phyloP scores from a whole-genome alignment of 2,113 vertebrate species.

The Pseudorectes ferrugineus region DNA sequence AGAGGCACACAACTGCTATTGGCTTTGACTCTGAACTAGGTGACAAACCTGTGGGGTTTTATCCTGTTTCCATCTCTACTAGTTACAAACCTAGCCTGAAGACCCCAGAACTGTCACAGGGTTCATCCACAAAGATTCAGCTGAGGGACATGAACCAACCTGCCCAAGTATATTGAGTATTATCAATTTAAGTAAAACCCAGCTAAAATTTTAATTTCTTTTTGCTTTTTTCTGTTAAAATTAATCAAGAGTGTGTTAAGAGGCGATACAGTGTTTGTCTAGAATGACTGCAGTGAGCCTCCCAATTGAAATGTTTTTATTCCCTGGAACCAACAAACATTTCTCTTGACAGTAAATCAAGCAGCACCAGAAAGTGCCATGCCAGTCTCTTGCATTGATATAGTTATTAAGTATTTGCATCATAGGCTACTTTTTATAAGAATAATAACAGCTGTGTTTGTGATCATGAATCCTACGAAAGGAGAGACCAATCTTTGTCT shows the following conservation, averaged over 20 bases:
- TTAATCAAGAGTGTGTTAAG: background rate
- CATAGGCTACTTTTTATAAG: background rate
- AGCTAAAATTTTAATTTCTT: background rate
- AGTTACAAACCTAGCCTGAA: background rate
- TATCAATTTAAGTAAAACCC: background rate
- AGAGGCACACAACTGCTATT: background rate
- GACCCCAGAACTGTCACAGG: background rate
- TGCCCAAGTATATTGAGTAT: background rate
- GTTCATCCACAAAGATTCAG: background rate
- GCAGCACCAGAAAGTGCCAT: background rate
- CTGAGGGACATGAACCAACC: background rate
- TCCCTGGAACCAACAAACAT: background rate
- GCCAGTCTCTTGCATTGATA: background rate
- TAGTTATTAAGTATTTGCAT: background rate
- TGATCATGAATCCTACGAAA: background rate
- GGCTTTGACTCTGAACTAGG: background rate
- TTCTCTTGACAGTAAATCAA: background rate
- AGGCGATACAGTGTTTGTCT: background rate
- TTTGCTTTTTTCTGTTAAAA: background rate
- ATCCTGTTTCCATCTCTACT: background rate
- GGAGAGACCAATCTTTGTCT: background rate
- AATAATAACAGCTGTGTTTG: background rate
- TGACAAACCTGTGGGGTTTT: background rate
- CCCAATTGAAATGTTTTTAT: background rate
- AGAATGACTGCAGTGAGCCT: background rate